These are phyloP conservation scores for Pseudotriccus pelzelni DNA, from an alignment of 2,797 vertebrate species.

Conservation along the genomic window DNA sequence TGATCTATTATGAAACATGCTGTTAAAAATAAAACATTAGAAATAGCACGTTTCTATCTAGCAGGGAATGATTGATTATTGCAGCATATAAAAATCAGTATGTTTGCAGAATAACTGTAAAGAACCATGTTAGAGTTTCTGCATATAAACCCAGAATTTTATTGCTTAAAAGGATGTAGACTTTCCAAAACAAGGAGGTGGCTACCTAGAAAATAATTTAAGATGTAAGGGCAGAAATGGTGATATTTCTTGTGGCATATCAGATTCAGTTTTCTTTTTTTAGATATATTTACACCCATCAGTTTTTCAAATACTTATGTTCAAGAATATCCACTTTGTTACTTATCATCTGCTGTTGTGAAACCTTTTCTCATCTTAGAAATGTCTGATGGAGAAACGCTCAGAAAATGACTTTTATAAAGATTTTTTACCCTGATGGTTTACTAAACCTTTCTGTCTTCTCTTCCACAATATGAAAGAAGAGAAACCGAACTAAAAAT, in stretches of 20 bases:
- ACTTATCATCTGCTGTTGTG: neutral
- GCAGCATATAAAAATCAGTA: conserved; percentile 14
- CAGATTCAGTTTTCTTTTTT: neutral
- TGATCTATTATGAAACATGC: conserved; percentile 60
- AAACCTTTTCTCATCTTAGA: neutral
- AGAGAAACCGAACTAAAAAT: neutral
- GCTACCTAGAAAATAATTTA: conserved; percentile 41
- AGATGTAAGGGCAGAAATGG: neutral
- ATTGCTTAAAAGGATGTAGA: neutral
- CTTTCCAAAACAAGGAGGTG: neutral
- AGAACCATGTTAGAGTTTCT: neutral
- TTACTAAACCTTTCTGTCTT: neutral
- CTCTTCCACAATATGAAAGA: neutral
- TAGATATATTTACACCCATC: neutral
- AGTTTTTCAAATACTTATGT: neutral
- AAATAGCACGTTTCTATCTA: conserved; percentile 63
- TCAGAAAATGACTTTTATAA: neutral
- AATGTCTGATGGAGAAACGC: neutral
- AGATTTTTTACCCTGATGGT: neutral
- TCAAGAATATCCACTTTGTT: neutral
- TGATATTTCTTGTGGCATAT: neutral
- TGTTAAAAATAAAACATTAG: conserved; percentile 68
- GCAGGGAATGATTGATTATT: conserved; percentile 58
- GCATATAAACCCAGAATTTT: neutral
- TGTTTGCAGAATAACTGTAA: conserved; percentile 13